A percentile compares a stretch with the other conserved stretches of the same genome.
phyloP scores from a whole-genome alignment of 2,797 vertebrate genomes.

The Ceyx erithaca region DNA sequence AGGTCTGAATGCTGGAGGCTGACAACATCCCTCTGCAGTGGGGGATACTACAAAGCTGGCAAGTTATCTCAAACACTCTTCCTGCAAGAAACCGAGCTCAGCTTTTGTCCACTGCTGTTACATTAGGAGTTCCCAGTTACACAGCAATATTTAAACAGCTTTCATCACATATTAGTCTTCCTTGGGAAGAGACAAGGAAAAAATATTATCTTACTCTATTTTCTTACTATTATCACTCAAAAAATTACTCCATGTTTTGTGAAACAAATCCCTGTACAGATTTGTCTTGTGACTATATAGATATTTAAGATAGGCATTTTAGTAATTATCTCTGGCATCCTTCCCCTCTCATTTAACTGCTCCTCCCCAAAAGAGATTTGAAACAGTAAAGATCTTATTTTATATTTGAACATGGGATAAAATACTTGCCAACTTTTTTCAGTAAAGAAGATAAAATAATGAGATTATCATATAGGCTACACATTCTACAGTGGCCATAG shows the following conservation, averaged over 20 bases:
- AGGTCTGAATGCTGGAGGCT: not conserved
- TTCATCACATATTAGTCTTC: not conserved
- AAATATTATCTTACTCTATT: not conserved
- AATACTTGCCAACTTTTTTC: not conserved
- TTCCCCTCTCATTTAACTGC: not conserved
- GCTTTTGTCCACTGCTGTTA: not conserved
- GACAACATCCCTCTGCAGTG: not conserved
- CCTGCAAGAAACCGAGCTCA: not conserved
- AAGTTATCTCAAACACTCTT: not conserved
- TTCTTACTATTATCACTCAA: not conserved
- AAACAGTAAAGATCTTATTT: conserved; percentile 8
- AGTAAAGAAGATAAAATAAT: not conserved
- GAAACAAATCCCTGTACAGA: not conserved
- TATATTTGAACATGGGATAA: not conserved
- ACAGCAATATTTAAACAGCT: not conserved
- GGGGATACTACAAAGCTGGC: not conserved
- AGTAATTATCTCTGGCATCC: not conserved
- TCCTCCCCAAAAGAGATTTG: not conserved
- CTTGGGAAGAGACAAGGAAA: not conserved
- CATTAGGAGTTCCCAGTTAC: not conserved
- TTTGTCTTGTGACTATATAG: not conserved
- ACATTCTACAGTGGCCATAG: not conserved
- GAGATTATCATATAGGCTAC: not conserved
- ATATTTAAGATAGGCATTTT: not conserved
- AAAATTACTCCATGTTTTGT: not conserved